Conservation (phyloP, 92 coral and sea anemone species). For the Diadumene lineata region DNA sequence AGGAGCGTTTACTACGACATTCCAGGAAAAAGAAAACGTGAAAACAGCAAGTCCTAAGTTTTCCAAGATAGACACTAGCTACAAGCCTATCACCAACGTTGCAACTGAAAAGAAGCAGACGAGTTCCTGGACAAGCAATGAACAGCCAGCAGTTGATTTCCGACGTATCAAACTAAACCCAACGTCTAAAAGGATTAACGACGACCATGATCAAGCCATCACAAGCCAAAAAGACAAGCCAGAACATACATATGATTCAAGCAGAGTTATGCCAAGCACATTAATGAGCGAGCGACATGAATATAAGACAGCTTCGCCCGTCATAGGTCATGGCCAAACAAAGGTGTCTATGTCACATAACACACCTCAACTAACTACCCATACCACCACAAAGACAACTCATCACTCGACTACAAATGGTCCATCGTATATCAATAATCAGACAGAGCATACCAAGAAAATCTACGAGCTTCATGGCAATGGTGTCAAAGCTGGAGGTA, state of each 20-base stretch:
- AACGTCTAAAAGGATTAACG: neutral
- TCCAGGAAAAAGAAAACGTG: no score
- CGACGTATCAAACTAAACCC: slow-evolving; percentile 18
- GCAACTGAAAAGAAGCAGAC: slow-evolving; percentile 10
- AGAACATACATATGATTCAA: neutral
- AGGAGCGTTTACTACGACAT: no score
- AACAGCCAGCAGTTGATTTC: slow-evolving; percentile 19
- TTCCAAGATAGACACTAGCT: neutral
- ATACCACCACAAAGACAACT: neutral
- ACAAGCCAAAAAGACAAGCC: neutral
- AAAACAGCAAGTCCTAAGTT: no score
- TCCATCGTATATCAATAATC: neutral
- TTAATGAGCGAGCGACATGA: neutral
- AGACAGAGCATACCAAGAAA: neutral
- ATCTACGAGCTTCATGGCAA: neutral
- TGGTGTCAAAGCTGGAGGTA: neutral
- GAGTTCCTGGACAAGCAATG: slow-evolving; percentile 5
- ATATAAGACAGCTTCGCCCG: neutral
- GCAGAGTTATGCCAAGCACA: neutral
- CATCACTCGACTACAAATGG: neutral
- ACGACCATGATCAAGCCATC: neutral
- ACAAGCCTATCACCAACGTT: neutral
- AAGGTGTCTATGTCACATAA: neutral
- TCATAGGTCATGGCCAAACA: neutral
- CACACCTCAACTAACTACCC: neutral